Evolutionary conservation across 2,888 invertebrate species (phyloP), one percentile per base, ranked within the genome.

Genomic region (Drosophila cracens): DNA sequence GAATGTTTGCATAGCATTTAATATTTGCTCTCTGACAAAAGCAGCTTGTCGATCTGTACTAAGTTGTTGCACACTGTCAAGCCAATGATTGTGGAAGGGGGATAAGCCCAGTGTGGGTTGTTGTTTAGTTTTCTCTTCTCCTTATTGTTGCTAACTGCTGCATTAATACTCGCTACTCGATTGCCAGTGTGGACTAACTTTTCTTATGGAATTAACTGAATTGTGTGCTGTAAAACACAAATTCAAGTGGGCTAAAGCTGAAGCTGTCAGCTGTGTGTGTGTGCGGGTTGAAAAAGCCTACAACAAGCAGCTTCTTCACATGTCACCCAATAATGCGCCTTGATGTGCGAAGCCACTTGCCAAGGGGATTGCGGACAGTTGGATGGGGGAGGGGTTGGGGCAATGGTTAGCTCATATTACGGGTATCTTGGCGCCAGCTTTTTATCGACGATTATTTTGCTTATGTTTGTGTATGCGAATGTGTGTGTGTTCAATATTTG

Each of bases 141-240:
- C 31, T 7, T n/a, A 27, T 46, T 25, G 11, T 16, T 46, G 46
- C 16, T 46, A 4, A 25, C 25, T 25, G 46, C 25, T 43, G 54
- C 36, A 59, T 57, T 67, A 72, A 74, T 68, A 43, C 57, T 21
- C 79, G 81, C 71, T 82, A 76, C 72, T 76, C 76, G 79, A 79
- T 85, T 84, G 79, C 76, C 85, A 87, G 76, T 83, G 87, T 81
- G 73, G 84, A 89, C 89, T 87, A 85, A 85, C 84, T 85, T 85
- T 89, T 84, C 83, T 86, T 89, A 56, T 83, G 85, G 85, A 85
- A 87, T 85, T 85, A 89, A 87, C 78, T 77, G 86, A 87, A 89
- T 89, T 84, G 84, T 87, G 87, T 89, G 89, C 87, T 89, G 89
- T 86, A 87, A 87, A 85, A 89, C 89, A 85, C 89, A 84, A 85